Evolutionary conservation across 2,113 vertebrate species (phyloP).

Genomic region (Gavialis gangeticus): DNA sequence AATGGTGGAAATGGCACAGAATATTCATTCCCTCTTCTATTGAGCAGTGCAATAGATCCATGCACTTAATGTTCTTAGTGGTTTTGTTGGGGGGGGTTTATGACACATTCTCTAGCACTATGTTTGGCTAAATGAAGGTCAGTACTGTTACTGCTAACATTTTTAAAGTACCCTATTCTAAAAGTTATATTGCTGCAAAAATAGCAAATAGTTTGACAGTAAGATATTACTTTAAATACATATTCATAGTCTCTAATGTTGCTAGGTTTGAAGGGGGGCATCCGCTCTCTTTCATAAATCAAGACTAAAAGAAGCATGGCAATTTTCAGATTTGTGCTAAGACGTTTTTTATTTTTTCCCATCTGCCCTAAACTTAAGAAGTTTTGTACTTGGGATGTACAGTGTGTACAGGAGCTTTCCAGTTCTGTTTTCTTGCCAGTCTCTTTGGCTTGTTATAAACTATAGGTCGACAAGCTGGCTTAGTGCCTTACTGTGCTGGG

Average conservation of each 20-base stretch:
- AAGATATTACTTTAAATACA: not conserved
- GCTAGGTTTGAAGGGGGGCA: not conserved
- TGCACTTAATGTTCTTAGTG: constrained; percentile 8
- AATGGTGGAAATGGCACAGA: not conserved
- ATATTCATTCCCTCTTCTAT: not conserved
- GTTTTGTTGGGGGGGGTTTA: not conserved
- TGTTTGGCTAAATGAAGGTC: constrained; percentile 7
- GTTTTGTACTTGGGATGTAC: not conserved
- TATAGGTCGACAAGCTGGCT: not conserved
- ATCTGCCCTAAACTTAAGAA: not conserved
- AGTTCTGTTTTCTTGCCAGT: not conserved
- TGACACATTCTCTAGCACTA: not conserved
- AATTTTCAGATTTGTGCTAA: not conserved
- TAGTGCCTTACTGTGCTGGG: not conserved
- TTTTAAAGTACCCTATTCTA: not conserved
- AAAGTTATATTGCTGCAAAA: not conserved
- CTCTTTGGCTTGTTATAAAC: not conserved
- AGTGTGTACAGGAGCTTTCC: not conserved
- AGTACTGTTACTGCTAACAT: not conserved
- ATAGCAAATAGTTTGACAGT: not conserved
- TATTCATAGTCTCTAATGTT: not conserved
- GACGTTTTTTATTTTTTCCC: not conserved
- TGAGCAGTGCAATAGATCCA: not conserved
- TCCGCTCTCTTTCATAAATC: not conserved
- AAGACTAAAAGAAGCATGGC: not conserved